Percentiles rank a stretch among this genome's conserved stretches.
phyloP scores from a whole-genome alignment of 2,797 vertebrate species.

The Cirrhinus mrigala region DNA sequence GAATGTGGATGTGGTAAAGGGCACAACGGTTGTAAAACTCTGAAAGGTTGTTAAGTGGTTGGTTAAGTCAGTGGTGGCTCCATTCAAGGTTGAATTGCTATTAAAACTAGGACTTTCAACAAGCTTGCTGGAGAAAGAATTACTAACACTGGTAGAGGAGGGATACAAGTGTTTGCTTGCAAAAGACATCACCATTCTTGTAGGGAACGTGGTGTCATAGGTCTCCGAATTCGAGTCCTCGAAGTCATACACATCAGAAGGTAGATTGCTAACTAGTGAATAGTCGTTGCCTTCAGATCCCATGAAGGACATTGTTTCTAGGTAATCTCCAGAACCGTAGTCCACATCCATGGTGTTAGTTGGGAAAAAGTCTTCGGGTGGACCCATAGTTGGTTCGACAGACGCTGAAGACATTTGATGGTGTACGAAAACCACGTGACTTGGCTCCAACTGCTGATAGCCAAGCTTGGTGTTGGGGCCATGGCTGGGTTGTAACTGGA shows the following conservation, averaged over 20 bases:
- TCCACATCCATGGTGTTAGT: constrained; percentile 81
- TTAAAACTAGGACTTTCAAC: constrained; percentile 47
- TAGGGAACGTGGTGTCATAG: constrained; percentile 89
- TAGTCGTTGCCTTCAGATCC: constrained; percentile 75
- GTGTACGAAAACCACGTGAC: constrained; percentile 73
- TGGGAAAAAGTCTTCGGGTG: constrained; percentile 76
- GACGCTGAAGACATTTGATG: constrained; percentile 72
- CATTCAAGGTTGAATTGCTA: constrained; percentile 34
- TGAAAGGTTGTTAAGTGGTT: neutral
- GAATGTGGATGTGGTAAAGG: neutral
- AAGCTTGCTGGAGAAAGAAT: constrained; percentile 42
- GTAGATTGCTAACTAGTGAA: constrained; percentile 74
- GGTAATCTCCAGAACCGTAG: constrained; percentile 86
- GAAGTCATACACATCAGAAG: constrained; percentile 78
- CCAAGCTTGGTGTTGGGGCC: constrained; percentile 55
- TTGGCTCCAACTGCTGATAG: constrained; percentile 66
- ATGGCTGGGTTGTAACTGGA: constrained; percentile 63
- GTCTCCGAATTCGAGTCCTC: constrained; percentile 81
- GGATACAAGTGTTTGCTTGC: constrained; percentile 74
- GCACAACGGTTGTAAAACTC: neutral
- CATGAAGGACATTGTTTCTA: constrained; percentile 84
- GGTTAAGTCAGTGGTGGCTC: constrained; percentile 20
- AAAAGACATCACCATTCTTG: constrained; percentile 80
- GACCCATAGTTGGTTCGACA: constrained; percentile 75
- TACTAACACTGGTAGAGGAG: constrained; percentile 66